These are phyloP conservation scores for Synergus japonicus DNA, from an alignment of 2,888 invertebrate species.

Conservation along the genomic window DNA sequence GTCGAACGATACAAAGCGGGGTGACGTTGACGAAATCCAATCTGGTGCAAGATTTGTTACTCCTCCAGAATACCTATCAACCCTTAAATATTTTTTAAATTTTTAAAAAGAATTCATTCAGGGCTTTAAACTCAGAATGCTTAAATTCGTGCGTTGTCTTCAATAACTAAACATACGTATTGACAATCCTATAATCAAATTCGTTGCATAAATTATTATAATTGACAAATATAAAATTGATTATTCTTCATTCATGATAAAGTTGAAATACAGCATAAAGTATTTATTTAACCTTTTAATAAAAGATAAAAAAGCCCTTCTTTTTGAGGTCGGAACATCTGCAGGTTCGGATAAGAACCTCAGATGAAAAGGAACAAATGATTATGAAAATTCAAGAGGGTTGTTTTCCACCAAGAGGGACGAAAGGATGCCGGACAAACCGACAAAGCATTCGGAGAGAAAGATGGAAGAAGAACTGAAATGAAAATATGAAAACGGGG, in stretches of 20 bases:
- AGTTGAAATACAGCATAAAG: not conserved
- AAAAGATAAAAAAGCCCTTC: not conserved
- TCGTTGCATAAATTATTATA: not conserved
- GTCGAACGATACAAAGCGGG: slow-evolving; percentile 50
- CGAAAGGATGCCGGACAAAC: slow-evolving; percentile 47
- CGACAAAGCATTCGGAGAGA: slow-evolving; percentile 55
- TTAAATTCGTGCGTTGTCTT: not conserved
- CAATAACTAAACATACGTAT: too few relatives aligned
- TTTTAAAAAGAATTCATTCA: not conserved
- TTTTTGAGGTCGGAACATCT: not conserved
- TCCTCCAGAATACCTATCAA: slow-evolving; percentile 31
- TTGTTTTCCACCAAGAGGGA: slow-evolving; percentile 41
- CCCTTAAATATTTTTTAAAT: not conserved
- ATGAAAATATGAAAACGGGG: slow-evolving; percentile 68
- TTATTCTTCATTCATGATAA: not conserved
- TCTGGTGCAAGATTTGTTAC: slow-evolving; percentile 48
- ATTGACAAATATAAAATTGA: not conserved
- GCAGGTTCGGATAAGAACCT: not conserved
- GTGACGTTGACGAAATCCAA: slow-evolving; percentile 52
- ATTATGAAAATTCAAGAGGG: slow-evolving; percentile 58
- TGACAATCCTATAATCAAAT: not conserved
- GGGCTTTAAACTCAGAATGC: not conserved
- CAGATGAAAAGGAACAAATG: slow-evolving; percentile 37
- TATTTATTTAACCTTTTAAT: slow-evolving; percentile 5
- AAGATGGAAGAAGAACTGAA: slow-evolving; percentile 51